These are phyloP conservation scores for Ictalurus furcatus DNA, from an alignment of 2,113 vertebrate genomes.

Conservation along the genomic window DNA sequence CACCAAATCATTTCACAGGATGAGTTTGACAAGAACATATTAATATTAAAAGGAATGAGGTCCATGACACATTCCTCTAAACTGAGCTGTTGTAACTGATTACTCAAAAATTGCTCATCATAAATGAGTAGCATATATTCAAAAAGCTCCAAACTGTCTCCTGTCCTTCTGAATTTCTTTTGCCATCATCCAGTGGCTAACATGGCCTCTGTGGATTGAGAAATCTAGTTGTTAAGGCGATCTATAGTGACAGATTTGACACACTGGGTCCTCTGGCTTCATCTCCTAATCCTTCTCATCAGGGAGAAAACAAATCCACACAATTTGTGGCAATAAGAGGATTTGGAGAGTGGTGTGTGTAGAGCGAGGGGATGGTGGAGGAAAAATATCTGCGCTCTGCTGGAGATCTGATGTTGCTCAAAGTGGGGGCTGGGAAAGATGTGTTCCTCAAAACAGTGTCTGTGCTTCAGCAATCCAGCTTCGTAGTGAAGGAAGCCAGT, in stretches of 20 bases:
- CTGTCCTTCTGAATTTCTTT: background rate
- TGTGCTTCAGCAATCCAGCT: slow-evolving; percentile 2
- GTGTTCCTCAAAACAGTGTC: slow-evolving; percentile 27
- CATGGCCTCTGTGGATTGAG: background rate
- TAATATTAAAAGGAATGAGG: background rate
- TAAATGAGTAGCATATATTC: background rate
- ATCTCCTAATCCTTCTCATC: slow-evolving; percentile 79
- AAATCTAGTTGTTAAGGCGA: background rate
- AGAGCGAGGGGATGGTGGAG: slow-evolving; percentile 23
- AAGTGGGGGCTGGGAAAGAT: slow-evolving; percentile 18
- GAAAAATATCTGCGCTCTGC: slow-evolving; percentile 44
- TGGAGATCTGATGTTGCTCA: slow-evolving; percentile 33
- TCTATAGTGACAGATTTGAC: slow-evolving; percentile 50
- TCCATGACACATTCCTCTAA: background rate
- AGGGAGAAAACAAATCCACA: slow-evolving; percentile 74
- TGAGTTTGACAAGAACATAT: background rate
- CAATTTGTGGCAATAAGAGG: slow-evolving; percentile 68
- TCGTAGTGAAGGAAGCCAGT: background rate
- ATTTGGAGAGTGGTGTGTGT: slow-evolving; percentile 57
- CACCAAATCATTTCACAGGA: background rate
- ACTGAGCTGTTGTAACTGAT: background rate
- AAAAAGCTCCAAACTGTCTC: background rate
- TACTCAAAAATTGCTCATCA: background rate
- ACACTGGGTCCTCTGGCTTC: slow-evolving; percentile 60
- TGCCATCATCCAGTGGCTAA: background rate